Base-by-base conservation (phyloP, 2,888 invertebrate species). In the Diarsia brunnea region DNA sequence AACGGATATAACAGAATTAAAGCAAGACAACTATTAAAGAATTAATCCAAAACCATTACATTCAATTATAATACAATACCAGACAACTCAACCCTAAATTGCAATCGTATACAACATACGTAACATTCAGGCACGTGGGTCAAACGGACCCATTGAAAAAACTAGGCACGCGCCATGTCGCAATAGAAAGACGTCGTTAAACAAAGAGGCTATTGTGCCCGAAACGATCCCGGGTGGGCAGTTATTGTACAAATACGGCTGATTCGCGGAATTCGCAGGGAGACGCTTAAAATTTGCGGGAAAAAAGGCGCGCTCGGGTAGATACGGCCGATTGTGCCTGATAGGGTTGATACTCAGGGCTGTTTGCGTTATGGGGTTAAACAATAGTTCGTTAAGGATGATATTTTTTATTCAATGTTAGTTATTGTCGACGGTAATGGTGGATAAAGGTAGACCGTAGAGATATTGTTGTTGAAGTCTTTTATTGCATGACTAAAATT, bases 151-250 rank as follows among this genome's bases (percentile, higher is more conserved):
- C 90, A 94, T 94, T 93, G 90, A 92, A 92, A 93, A 93, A 93
- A 92, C 92, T 88, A 90, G 91, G 92, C 95, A 94, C 95, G 94
- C 93, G 92, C 91, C 87, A 80, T 89, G 88, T 89, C 89, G 91
- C 93, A 91, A 93, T 92, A 94, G 93, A 95, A 93, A 95, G 92
- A 95, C 91, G 94, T 95, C 95, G 95, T 96, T 96, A 95, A 96
- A 95, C 95, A 95, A 95, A 95, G 91, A 92, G 93, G 91, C 92
- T 90, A 93, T 94, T 94, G 94, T 94, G 82, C 87, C 85, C 83
- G 89, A 88, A 89, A 90, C 88, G 91, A 88, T 92, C 93, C 93
- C 93, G 90, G 87, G 90, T 91, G 93, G 92, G 91, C 93, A 92
- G 93, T 95, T 95, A 94, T 95, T 95, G 94, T 94, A 93, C 93